These are phyloP conservation scores for Parauchenoglanis punctatus DNA, from an alignment of 2,797 vertebrate genomes.

Conservation along the genomic window DNA sequence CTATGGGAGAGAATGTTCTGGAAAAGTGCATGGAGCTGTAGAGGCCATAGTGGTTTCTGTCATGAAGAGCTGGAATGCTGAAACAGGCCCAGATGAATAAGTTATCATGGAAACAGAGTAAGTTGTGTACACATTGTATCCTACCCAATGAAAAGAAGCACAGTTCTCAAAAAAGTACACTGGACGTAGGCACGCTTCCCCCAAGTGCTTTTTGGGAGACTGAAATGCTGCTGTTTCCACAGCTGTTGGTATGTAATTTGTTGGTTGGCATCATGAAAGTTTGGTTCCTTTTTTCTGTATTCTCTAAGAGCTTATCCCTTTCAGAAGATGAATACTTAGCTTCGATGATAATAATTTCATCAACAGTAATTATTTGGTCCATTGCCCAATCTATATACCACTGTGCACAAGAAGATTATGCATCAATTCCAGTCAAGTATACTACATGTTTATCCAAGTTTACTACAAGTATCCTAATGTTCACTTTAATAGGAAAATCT, in stretches of 20 bases:
- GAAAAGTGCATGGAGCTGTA: constrained; percentile 53
- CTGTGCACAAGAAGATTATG: not conserved
- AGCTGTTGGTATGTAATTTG: constrained; percentile 43
- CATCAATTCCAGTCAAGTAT: not conserved
- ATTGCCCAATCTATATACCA: constrained; percentile 1
- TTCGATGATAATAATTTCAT: not conserved
- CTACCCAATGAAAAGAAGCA: constrained; percentile 44
- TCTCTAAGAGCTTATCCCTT: constrained; percentile 22
- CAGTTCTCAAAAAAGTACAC: constrained; percentile 31
- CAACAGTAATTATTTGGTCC: constrained; percentile 8
- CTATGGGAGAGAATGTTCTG: constrained; percentile 51
- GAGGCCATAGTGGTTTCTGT: constrained; percentile 59
- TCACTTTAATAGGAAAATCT: not conserved
- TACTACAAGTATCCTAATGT: not conserved
- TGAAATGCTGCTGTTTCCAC: constrained; percentile 36
- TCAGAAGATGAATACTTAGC: constrained; percentile 20
- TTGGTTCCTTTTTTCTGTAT: constrained; percentile 33
- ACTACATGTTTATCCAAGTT: not conserved
- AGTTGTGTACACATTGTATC: constrained; percentile 54
- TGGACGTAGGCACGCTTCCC: constrained; percentile 22
- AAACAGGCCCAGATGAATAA: constrained; percentile 52
- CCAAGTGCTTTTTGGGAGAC: constrained; percentile 22
- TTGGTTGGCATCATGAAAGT: constrained; percentile 27
- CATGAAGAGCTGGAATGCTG: constrained; percentile 58
- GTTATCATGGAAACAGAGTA: constrained; percentile 56